These are phyloP conservation scores for Eriocheir sinensis DNA, from an alignment of 1,140 invertebrate genomes.

Conservation along the genomic window DNA sequence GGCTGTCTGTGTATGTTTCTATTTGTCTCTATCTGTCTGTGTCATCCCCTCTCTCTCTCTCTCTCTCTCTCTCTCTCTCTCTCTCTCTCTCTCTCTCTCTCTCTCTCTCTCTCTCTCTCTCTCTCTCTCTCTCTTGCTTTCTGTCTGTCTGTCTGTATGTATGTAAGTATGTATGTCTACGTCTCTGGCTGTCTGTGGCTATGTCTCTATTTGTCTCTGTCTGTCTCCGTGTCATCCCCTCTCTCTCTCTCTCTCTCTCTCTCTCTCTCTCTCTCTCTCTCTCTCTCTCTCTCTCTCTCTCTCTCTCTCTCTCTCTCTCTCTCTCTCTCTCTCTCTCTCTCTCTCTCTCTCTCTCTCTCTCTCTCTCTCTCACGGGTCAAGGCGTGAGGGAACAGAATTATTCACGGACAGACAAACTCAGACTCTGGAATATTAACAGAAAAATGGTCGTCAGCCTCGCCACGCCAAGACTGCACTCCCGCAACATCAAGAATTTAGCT, in stretches of 20 bases:
- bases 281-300: too few species aligned
- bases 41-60: not conserved
- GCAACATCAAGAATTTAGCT: not conserved
- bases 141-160: too few species aligned
- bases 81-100: too few species aligned
- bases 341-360: slow-evolving; percentile 21
- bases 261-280: not conserved
- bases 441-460: not conserved
- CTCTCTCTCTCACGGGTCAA: not conserved
- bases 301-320: not conserved
- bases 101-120: too few species aligned
- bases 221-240: not conserved
- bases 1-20: too few species aligned
- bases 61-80: too few species aligned
- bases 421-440: not conserved
- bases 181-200: too few species aligned
- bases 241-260: not conserved
- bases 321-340: not conserved
- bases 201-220: too few species aligned
- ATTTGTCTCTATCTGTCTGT: too few species aligned
- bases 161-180: too few species aligned
- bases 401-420: not conserved
- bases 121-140: too few species aligned
- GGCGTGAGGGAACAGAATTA: not conserved
- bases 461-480: not conserved